phyloP scores from a whole-genome alignment of 2,888 invertebrate genomes.

The Ochropleura plecta region DNA sequence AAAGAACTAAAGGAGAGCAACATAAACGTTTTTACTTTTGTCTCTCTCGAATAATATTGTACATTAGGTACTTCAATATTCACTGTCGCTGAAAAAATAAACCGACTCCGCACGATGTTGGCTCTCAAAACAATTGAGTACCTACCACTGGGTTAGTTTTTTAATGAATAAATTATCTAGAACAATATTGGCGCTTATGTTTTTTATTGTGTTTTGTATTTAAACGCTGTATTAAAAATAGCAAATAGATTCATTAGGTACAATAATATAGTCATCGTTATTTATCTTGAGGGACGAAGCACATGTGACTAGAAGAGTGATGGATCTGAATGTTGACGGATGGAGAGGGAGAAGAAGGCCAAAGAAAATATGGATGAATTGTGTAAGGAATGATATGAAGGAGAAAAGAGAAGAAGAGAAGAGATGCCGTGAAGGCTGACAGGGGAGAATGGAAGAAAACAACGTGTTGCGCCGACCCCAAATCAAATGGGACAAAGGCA shows the following conservation, averaged over 20 bases:
- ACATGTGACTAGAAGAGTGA: too few species aligned
- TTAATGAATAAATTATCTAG: constrained; percentile 40
- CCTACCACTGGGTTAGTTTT: constrained; percentile 27
- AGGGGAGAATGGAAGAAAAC: too few species aligned
- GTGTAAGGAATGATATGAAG: too few species aligned
- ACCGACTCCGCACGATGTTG: constrained; percentile 37
- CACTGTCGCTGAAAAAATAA: constrained; percentile 64
- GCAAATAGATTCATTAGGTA: background rate
- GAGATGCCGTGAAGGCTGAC: too few species aligned
- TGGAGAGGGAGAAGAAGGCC: too few species aligned
- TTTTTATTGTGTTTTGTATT: constrained; percentile 8
- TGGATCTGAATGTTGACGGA: too few species aligned
- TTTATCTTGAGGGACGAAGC: too few species aligned
- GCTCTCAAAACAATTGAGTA: constrained; percentile 47
- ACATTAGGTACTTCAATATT: constrained; percentile 46
- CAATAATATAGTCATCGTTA: too few species aligned
- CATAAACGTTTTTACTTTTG: constrained; percentile 27
- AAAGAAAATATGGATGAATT: too few species aligned
- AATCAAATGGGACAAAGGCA: too few species aligned
- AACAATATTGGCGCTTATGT: constrained; percentile 8
- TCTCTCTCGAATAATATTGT: constrained; percentile 41
- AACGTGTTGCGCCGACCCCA: too few species aligned
- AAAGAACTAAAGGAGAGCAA: constrained; percentile 29
- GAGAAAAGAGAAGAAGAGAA: too few species aligned
- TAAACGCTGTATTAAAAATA: constrained; percentile 2